phyloP scores from a whole-genome alignment of 2,113 vertebrate genomes.

The Alligator sinensis region DNA sequence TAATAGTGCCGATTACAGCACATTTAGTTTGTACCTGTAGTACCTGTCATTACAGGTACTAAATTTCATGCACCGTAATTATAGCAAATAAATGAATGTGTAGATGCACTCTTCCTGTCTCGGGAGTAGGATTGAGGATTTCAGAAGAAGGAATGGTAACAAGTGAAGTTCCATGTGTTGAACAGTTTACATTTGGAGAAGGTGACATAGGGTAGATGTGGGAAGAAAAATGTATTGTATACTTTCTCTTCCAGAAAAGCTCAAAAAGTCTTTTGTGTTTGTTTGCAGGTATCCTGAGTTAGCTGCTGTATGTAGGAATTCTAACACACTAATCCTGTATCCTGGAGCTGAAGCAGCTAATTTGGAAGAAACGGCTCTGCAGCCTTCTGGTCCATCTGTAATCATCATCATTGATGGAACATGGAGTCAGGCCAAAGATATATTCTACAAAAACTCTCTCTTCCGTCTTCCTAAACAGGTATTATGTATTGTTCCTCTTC shows the following conservation, averaged over 20 bases:
- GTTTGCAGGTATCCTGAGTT: constrained; percentile 89
- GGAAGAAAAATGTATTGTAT: not conserved
- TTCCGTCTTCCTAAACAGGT: constrained; percentile 94
- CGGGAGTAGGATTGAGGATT: not conserved
- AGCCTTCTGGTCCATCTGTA: constrained; percentile 77
- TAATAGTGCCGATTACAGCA: too few species aligned
- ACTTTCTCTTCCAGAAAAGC: not conserved
- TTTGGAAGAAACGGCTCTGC: constrained; percentile 84
- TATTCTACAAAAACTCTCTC: constrained; percentile 94
- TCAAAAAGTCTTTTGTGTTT: constrained; percentile 5
- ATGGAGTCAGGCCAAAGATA: constrained; percentile 98
- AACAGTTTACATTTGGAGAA: not conserved
- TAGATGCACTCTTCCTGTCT: too few species aligned
- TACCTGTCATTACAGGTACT: too few species aligned
- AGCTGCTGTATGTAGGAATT: constrained; percentile 87
- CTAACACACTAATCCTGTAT: constrained; percentile 90
- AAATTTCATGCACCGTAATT: too few species aligned
- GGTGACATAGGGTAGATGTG: not conserved
- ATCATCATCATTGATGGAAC: constrained; percentile 96
- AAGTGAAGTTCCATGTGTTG: not conserved
- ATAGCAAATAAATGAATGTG: too few species aligned
- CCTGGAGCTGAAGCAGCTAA: constrained; percentile 90
- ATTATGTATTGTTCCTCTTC: constrained; percentile 13
- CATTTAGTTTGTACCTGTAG: too few species aligned
- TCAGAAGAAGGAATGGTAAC: not conserved